phyloP scores from a whole-genome alignment of 92 coral and sea anemone species.

The Metridium senile region DNA sequence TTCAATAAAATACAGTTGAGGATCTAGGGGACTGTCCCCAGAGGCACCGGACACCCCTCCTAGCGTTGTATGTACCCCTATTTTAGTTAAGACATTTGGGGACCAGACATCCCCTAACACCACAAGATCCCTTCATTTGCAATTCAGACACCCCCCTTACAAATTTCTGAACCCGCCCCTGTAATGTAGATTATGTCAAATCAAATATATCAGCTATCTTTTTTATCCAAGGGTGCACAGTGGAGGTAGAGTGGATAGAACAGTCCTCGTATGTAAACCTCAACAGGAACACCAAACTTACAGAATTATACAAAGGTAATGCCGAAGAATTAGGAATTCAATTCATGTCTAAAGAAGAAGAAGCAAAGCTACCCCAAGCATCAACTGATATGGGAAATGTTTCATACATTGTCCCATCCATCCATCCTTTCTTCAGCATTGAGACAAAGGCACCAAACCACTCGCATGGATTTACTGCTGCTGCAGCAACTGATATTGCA shows the following conservation, averaged over 20 bases:
- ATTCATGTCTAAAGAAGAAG: conserved; percentile 9
- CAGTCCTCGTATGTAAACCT: conserved; percentile 19
- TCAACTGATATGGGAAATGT: conserved; percentile 90
- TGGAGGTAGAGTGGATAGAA: conserved; percentile 51
- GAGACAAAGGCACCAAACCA: conserved; percentile 69
- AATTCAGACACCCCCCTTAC: too few species aligned
- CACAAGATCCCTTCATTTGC: too few species aligned
- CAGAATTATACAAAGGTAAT: conserved; percentile 63
- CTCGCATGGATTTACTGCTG: conserved; percentile 77
- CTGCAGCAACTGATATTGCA: conserved; percentile 64
- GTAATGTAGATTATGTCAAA: neutral
- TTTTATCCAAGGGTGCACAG: conserved; percentile 60
- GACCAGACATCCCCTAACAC: too few species aligned
- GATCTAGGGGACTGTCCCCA: too few species aligned
- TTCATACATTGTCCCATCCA: conserved; percentile 71
- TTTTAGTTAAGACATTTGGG: too few species aligned
- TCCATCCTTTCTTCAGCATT: conserved; percentile 68
- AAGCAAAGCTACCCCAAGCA: conserved; percentile 9
- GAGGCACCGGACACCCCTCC: too few species aligned
- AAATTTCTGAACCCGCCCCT: too few species aligned
- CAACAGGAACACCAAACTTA: conserved; percentile 47
- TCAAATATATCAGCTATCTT: too few species aligned
- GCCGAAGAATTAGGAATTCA: conserved; percentile 59
- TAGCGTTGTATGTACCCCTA: too few species aligned
- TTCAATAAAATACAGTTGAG: too few species aligned